These are phyloP conservation scores for Perca fluviatilis DNA, from an alignment of 2,113 vertebrate species.

Conservation along the genomic window DNA sequence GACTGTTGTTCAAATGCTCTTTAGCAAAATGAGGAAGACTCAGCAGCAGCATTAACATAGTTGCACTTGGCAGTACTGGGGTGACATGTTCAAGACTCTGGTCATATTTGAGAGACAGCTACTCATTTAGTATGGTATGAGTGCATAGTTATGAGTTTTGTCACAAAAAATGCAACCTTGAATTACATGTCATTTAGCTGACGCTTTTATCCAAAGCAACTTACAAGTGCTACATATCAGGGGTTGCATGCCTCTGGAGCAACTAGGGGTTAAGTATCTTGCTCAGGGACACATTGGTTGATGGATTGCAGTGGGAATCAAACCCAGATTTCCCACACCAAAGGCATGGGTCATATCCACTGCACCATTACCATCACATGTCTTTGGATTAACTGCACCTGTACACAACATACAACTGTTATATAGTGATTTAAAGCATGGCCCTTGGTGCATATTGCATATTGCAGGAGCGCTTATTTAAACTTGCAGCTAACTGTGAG, in stretches of 20 bases:
- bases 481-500: slow-evolving; percentile 48
- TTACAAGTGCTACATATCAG: too few species aligned
- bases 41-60: not conserved
- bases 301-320: too few species aligned
- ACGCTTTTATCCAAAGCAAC: too few species aligned
- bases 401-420: not conserved
- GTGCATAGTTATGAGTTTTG: not conserved
- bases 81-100: not conserved
- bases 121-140: not conserved
- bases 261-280: too few species aligned
- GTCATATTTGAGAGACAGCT: not conserved
- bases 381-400: not conserved
- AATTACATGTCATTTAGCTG: not conserved
- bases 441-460: slow-evolving; percentile 16
- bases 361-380: not conserved
- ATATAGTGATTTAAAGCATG: not conserved
- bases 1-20: not conserved
- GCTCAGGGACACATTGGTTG: too few species aligned
- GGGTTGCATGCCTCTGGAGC: too few species aligned
- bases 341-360: too few species aligned
- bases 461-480: slow-evolving; percentile 33
- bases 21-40: not conserved
- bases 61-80: not conserved
- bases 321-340: too few species aligned
- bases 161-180: not conserved